Evolutionary conservation across 2,888 invertebrate genomes (phyloP).

Genomic region (Zhuqinia jingwanae): DNA sequence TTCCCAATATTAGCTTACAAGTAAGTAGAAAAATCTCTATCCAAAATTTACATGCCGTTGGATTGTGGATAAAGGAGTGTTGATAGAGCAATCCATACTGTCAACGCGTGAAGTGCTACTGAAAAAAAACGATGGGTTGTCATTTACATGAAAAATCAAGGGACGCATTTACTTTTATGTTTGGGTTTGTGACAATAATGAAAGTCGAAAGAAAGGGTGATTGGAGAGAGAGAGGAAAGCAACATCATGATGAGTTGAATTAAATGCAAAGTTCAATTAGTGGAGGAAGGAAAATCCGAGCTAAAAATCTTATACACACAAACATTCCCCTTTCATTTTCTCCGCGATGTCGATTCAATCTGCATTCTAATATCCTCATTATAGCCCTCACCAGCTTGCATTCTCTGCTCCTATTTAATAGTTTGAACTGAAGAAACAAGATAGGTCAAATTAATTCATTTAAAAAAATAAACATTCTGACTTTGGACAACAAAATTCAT

Average conservation of each 20-base stretch:
- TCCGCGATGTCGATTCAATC: constrained; percentile 72
- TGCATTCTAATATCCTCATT: constrained; percentile 77
- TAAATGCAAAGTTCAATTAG: constrained; percentile 29
- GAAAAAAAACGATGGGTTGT: constrained; percentile 62
- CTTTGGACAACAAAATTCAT: too few species aligned
- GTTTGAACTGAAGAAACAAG: background rate
- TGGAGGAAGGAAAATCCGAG: background rate
- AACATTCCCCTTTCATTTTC: background rate
- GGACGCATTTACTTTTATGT: constrained; percentile 9
- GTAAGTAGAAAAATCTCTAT: too few species aligned
- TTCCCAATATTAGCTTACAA: too few species aligned
- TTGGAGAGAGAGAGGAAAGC: background rate
- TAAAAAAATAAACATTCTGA: too few species aligned
- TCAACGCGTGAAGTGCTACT: constrained; percentile 73
- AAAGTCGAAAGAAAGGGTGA: constrained; percentile 27
- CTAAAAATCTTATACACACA: too few species aligned
- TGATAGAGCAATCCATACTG: constrained; percentile 69
- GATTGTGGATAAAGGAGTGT: constrained; percentile 67
- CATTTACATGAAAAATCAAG: constrained; percentile 76
- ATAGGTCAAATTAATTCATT: too few species aligned
- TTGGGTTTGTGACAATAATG: background rate
- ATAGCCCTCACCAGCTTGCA: constrained; percentile 28
- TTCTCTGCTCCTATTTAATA: background rate
- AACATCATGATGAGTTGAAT: background rate
- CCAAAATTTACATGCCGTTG: too few species aligned